Conservation (phyloP, 2,888 invertebrate species). For the Lasioglossum leucozonium region DNA sequence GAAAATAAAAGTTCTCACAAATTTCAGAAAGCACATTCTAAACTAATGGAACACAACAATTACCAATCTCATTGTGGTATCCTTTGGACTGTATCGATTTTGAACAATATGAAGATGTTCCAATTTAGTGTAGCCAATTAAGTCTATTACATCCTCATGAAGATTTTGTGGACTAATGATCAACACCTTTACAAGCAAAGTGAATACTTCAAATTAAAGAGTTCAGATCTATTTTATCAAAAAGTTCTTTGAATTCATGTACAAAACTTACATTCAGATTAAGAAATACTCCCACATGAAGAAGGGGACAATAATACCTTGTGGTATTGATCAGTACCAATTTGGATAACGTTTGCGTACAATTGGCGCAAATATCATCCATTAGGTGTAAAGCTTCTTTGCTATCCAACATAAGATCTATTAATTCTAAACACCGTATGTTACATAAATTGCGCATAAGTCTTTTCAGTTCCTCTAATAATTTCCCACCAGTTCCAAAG, state of each 20-base stretch:
- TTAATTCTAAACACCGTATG: slow-evolving; percentile 88
- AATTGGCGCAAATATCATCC: slow-evolving; percentile 89
- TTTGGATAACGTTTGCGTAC: slow-evolving; percentile 87
- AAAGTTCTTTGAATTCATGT: background rate
- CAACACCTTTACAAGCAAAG: slow-evolving; percentile 85
- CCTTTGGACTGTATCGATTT: slow-evolving; percentile 89
- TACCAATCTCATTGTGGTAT: slow-evolving; percentile 85
- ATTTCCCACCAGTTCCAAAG: slow-evolving; percentile 92
- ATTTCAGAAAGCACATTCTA: background rate
- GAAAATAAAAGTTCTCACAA: background rate
- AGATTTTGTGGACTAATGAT: slow-evolving; percentile 91
- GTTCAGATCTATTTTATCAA: background rate
- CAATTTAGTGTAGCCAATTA: slow-evolving; percentile 88
- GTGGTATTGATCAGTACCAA: slow-evolving; percentile 91
- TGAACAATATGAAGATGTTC: slow-evolving; percentile 90
- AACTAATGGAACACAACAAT: slow-evolving; percentile 61
- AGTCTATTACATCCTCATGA: slow-evolving; percentile 89
- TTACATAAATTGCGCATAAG: slow-evolving; percentile 89
- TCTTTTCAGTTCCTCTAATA: slow-evolving; percentile 88
- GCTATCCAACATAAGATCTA: slow-evolving; percentile 91
- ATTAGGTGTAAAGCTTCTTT: slow-evolving; percentile 89
- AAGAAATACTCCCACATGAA: slow-evolving; percentile 91
- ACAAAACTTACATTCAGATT: slow-evolving; percentile 87
- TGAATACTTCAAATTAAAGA: background rate
- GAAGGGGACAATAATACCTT: slow-evolving; percentile 88